Percentiles rank a stretch among this genome's conserved stretches.
These are phyloP conservation scores for Argyrosomus regius DNA, from an alignment of 2,797 vertebrate species.

Conservation along the genomic window DNA sequence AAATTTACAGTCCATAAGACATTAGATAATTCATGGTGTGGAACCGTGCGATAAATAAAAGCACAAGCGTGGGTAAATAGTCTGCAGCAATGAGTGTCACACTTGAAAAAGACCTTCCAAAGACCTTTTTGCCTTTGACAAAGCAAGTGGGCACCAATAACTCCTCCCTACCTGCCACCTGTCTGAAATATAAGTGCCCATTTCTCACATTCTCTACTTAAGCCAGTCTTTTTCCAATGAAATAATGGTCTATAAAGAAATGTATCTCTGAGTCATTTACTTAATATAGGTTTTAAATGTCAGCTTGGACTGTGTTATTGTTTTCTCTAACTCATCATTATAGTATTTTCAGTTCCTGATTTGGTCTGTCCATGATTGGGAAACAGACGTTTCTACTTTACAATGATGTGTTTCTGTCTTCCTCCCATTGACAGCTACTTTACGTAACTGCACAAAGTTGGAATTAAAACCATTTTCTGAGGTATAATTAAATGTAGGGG, in stretches of 20 bases:
- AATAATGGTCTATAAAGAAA: slow-evolving; percentile 28
- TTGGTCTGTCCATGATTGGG: not conserved
- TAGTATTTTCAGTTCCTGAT: not conserved
- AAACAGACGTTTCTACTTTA: slow-evolving; percentile 26
- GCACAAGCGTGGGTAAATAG: slow-evolving; percentile 81
- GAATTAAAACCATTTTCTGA: slow-evolving; percentile 70
- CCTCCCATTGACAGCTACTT: slow-evolving; percentile 42
- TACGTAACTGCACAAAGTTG: slow-evolving; percentile 62
- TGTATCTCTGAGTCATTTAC: slow-evolving; percentile 15
- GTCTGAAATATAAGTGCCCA: slow-evolving; percentile 74
- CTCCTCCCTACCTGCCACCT: slow-evolving; percentile 62
- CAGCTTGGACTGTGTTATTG: not conserved
- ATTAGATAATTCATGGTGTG: slow-evolving; percentile 85
- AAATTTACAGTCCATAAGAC: slow-evolving; percentile 87
- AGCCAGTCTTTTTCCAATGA: slow-evolving; percentile 32
- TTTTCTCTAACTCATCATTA: slow-evolving; percentile 10
- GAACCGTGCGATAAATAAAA: slow-evolving; percentile 85
- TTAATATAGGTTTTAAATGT: slow-evolving; percentile 17
- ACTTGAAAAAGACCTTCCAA: slow-evolving; percentile 83
- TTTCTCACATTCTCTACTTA: slow-evolving; percentile 56
- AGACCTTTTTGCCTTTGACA: slow-evolving; percentile 83
- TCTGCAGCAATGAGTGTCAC: slow-evolving; percentile 78
- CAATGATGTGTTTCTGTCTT: slow-evolving; percentile 29
- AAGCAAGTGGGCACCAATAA: slow-evolving; percentile 73
- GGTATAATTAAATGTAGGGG: slow-evolving; percentile 79